Evolutionary conservation across 92 coral and sea anemone species (phyloP).

Genomic region (Heteractis magnifica): DNA sequence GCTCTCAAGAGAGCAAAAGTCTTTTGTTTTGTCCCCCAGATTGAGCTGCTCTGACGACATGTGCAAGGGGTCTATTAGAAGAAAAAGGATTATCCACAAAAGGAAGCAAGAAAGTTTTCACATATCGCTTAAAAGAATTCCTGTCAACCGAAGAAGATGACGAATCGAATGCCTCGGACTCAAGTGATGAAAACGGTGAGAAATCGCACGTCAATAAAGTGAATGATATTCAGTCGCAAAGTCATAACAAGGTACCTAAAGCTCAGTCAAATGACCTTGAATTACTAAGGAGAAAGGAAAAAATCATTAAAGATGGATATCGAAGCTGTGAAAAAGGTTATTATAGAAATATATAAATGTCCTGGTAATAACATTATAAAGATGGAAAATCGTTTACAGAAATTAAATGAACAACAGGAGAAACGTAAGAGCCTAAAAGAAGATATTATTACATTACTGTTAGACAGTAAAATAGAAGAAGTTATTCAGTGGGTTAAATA

Average conservation of each 20-base stretch:
- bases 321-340: constrained; percentile 13
- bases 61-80: too few relatives aligned
- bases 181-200: not conserved
- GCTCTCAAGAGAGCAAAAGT: too few relatives aligned
- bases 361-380: not conserved
- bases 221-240: not conserved
- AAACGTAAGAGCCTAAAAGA: constrained; percentile 23
- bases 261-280: constrained; percentile 8
- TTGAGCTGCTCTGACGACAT: too few relatives aligned
- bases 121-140: too few relatives aligned
- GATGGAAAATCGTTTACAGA: constrained; percentile 32
- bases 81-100: too few relatives aligned
- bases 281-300: constrained; percentile 22
- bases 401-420: constrained; percentile 14
- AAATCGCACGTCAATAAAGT: not conserved
- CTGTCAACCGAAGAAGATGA: not conserved
- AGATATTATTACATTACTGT: constrained; percentile 11
- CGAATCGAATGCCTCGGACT: not conserved
- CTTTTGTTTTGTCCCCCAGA: too few relatives aligned
- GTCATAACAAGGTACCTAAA: not conserved
- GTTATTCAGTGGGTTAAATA: constrained; percentile 16
- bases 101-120: too few relatives aligned
- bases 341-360: constrained; percentile 9
- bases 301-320: constrained; percentile 20
- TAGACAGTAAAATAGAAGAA: constrained; percentile 20